Conservation (phyloP, 92 coral and sea anemone species). For the Porites evermanni region DNA sequence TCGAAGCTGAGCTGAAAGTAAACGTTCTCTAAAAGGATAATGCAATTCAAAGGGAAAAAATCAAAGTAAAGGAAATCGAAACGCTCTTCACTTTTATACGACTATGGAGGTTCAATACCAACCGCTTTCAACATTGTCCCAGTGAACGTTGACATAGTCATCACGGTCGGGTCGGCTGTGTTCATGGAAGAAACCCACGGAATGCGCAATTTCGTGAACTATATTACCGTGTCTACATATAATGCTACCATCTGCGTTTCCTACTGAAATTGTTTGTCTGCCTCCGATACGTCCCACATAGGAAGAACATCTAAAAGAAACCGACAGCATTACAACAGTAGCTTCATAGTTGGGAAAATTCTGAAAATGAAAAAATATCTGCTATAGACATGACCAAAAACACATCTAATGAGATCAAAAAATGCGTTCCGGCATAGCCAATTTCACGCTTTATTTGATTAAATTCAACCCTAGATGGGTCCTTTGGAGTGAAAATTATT, state of each 20-base stretch:
- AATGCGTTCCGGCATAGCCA: too few relatives aligned
- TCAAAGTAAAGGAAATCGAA: too few relatives aligned
- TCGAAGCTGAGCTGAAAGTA: too few relatives aligned
- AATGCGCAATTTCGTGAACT: conserved; percentile 93
- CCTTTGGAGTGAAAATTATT: too few relatives aligned
- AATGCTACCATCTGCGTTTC: conserved; percentile 56
- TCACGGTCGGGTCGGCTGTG: conserved; percentile 98
- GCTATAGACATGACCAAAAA: too few relatives aligned
- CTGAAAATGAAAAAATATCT: too few relatives aligned
- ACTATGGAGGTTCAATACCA: background rate
- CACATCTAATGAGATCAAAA: too few relatives aligned
- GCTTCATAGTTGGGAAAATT: background rate
- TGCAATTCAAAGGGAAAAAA: too few relatives aligned
- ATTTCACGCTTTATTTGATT: too few relatives aligned
- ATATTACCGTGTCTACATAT: conserved; percentile 94
- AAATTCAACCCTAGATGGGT: too few relatives aligned
- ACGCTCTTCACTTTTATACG: too few relatives aligned
- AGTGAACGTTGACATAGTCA: conserved; percentile 65
- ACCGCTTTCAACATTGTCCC: conserved; percentile 81
- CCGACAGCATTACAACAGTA: background rate
- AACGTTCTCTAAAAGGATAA: too few relatives aligned
- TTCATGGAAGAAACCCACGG: conserved; percentile 94
- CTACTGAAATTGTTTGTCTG: conserved; percentile 86
- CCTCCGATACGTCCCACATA: conserved; percentile 94
- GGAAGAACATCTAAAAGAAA: conserved; percentile 83